Base-by-base conservation (phyloP, 2,888 invertebrate species). In the Endotricha flammealis region DNA sequence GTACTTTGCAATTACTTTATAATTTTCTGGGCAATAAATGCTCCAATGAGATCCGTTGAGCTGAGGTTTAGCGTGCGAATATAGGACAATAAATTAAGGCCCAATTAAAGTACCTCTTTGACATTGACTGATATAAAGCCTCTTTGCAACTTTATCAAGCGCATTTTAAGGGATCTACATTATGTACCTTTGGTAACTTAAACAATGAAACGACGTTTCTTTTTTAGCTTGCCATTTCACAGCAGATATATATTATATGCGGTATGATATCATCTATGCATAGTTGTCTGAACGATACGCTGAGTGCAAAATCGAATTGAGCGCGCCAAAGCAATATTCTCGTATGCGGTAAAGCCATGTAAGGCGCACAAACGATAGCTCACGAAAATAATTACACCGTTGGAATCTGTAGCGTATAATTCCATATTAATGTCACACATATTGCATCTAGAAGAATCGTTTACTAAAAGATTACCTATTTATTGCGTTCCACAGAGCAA, bases 81-180 rank as follows among this genome's bases (percentile, higher is more conserved):
- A 57, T 62, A 60, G 53, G 60, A 61, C 63, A 61, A 78, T 74
- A 77, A 81, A 79, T 80, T 73, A 67, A 58, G 61, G 48, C 55
- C 65, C 77, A 80, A 82, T 82, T 81, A 80, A 82, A 82, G 64
- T 70, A 57, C 57, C 67, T 55, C 65, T 57, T 53, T 61, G 81
- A 82, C 83, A 59, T 70, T 82, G 83, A 82, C 77, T 80, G 81
- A 83, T 83, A 79, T 82, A 83, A 68, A 68, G 60, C 72, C 75
- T 71, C 56, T 57, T 67, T 65, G 64, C 67, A 67, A 50, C 57
- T 57, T 49, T 59, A 54, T 52, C 56, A 45, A 45, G 56, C 53
- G 64, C 60, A 65, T 71, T 68, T 59, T 60, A 57, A n/a, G 24
- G 45, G 55, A 66, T 65, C 65, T 67, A 66, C 64, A 8, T 20